Base-by-base conservation (phyloP, 2,797 vertebrate species). In the Aldrovandia affinis region DNA sequence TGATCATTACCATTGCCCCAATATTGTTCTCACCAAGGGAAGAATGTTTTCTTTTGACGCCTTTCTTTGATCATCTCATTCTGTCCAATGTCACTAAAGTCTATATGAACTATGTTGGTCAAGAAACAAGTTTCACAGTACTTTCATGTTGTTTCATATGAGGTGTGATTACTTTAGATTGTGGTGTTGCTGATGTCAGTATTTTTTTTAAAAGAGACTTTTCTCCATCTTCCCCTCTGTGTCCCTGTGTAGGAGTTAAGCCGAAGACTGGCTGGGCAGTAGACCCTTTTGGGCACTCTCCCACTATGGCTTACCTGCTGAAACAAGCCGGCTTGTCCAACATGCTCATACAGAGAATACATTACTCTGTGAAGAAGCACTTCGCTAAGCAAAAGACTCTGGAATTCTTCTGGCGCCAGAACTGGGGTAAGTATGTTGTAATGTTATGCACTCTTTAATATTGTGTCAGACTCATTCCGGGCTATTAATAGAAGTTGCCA, bases 401-500 rank as follows among this genome's bases (percentile, higher is more conserved):
- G 15, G 97, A 99, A 92, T 99, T 99, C 91, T 96, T 93, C 87
- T 99, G 98, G 98, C 96, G 97, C 88, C 98, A 99, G 91, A 97
- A 92, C 89, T 98, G 98, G 98, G 97, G 97, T 98, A 94, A 87
- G 94, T 15, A 36, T 47, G 3, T 28, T 79, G 25, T 9, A 25
- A 7, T 55, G 55, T 63, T 63, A 52, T 28, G 30, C 65, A 28
- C 4, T 70, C 18, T 39, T 63, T 20, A 8, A 63, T 59, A 39
- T 30, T 70, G 10, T 30, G 65, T 36, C 33, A 20, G 15, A 28
- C 30, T 18, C 33, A 18, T 70, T 18, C 15, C 15, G 30, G 9
- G 14, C 0, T 36, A 33, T 70, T 14, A 8, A 18, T 18, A 50
- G 10, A 50, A 50, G 3, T 50, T 50, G 47, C 47, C 12, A n/a